These are phyloP conservation scores for Diadumene lineata DNA, from an alignment of 92 coral and sea anemone species.

Conservation along the genomic window DNA sequence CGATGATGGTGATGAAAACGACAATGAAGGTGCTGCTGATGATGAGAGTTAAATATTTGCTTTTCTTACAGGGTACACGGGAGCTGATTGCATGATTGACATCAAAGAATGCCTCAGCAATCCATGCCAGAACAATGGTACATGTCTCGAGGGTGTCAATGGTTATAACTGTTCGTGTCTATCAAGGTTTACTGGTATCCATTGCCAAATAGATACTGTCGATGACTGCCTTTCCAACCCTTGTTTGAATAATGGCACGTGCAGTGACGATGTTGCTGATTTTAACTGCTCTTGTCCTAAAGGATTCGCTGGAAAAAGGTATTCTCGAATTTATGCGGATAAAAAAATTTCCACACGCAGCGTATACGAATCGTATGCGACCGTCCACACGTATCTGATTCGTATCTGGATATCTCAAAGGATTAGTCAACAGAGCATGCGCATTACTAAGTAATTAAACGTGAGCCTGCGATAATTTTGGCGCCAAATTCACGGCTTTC, in stretches of 20 bases:
- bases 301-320: conserved; percentile 61
- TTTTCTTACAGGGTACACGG: conserved; percentile 57
- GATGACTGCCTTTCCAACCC: conserved; percentile 62
- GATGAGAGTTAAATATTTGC: background rate
- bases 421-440: too few relatives aligned
- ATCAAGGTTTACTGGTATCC: conserved; percentile 56
- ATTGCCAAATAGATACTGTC: conserved; percentile 55
- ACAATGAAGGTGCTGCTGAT: background rate
- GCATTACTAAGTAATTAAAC: too few relatives aligned
- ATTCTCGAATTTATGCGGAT: too few relatives aligned
- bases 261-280: conserved; percentile 55
- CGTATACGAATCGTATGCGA: too few relatives aligned
- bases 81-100: conserved; percentile 61
- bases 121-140: conserved; percentile 68
- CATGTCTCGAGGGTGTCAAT: conserved; percentile 53
- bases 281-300: conserved; percentile 65
- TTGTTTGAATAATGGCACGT: conserved; percentile 63
- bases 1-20: background rate
- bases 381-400: too few relatives aligned
- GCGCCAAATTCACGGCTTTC: too few relatives aligned
- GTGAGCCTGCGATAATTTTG: too few relatives aligned
- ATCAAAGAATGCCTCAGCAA: conserved; percentile 51
- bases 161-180: conserved; percentile 65
- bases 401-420: too few relatives aligned
- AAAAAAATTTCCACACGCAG: too few relatives aligned